Percentiles rank a stretch among this genome's conserved stretches.
These are phyloP conservation scores for Chloroceryle aenea DNA, from an alignment of 2,113 vertebrate species.

Conservation along the genomic window DNA sequence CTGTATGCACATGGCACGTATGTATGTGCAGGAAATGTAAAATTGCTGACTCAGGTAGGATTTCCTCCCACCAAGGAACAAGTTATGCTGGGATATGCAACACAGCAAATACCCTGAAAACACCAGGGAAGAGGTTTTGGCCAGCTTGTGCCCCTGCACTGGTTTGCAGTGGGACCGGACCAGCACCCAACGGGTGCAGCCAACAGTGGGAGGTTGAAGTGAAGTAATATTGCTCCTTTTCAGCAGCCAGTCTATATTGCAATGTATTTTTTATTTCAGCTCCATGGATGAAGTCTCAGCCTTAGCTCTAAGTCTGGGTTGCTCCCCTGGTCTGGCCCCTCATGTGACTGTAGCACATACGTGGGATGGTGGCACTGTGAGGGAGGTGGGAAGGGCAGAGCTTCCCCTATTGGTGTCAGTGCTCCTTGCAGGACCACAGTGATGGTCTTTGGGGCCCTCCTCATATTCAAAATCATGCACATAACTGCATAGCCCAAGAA, in stretches of 20 bases:
- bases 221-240: not conserved
- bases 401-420: not conserved
- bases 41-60: not conserved
- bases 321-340: not conserved
- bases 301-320: not conserved
- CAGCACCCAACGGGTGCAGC: not conserved
- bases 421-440: not conserved
- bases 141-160: not conserved
- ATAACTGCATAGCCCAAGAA: not conserved
- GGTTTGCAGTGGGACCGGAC: not conserved
- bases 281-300: not conserved
- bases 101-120: not conserved
- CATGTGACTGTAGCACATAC: fast-evolving
- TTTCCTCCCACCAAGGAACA: not conserved
- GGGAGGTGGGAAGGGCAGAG: not conserved
- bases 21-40: fast-evolving
- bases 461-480: fast-evolving
- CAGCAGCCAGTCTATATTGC: not conserved
- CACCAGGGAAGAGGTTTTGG: not conserved
- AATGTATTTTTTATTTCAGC: not conserved
- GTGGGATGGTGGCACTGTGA: fast-evolving
- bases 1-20: fast-evolving
- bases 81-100: not conserved
- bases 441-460: not conserved
- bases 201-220: not conserved